Percentiles rank a stretch among this genome's conserved stretches.
Conservation (phyloP, 2,113 vertebrate genomes). For the Epinephelus fuscoguttatus region DNA sequence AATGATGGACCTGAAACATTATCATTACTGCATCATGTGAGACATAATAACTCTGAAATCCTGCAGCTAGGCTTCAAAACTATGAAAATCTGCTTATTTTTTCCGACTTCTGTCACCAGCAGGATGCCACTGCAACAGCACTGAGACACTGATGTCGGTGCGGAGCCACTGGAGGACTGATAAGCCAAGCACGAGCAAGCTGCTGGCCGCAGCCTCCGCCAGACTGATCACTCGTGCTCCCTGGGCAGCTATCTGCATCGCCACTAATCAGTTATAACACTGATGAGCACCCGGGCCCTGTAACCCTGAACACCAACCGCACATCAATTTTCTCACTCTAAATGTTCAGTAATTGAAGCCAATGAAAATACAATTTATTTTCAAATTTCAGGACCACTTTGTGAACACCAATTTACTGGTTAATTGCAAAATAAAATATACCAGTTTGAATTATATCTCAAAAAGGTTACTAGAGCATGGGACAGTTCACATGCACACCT, state of each 20-base stretch:
- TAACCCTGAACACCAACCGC: constrained; percentile 38
- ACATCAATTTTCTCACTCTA: constrained; percentile 42
- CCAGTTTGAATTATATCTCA: not conserved
- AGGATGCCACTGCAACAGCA: constrained; percentile 38
- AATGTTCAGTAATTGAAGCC: constrained; percentile 33
- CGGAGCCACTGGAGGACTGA: constrained; percentile 58
- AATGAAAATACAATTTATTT: constrained; percentile 30
- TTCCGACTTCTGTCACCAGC: constrained; percentile 23
- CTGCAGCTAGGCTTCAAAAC: constrained; percentile 41
- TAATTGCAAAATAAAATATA: not conserved
- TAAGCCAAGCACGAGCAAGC: constrained; percentile 59
- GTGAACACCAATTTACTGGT: not conserved
- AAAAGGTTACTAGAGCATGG: not conserved
- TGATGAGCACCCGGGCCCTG: constrained; percentile 55
- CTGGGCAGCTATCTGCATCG: constrained; percentile 62
- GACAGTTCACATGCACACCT: not conserved
- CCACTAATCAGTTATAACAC: constrained; percentile 69
- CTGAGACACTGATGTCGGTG: constrained; percentile 49
- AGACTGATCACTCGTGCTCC: constrained; percentile 57
- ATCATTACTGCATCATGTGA: constrained; percentile 6
- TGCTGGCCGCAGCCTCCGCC: constrained; percentile 54
- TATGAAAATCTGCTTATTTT: constrained; percentile 36
- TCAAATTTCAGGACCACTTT: constrained; percentile 13
- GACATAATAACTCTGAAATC: constrained; percentile 20
- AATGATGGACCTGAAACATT: not conserved